Evolutionary conservation across 1,140 invertebrate genomes (phyloP).

Genomic region (Coelopa frigida): DNA sequence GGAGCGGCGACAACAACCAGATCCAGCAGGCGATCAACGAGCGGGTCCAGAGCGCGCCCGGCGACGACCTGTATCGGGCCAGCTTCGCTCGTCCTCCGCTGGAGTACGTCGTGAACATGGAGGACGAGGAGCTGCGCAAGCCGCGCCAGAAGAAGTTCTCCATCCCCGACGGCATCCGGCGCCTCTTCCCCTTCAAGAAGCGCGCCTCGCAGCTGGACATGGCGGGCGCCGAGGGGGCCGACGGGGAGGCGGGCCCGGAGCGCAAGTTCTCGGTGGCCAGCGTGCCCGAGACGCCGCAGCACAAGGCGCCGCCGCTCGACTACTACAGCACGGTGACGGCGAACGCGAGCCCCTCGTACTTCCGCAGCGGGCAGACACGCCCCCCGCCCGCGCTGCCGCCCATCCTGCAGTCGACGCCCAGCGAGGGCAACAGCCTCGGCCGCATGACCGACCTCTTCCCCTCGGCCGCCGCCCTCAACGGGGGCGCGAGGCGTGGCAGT

Average conservation of each 20-base stretch:
- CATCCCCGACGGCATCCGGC: slow-evolving; percentile 37
- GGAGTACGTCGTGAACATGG: slow-evolving; percentile 24
- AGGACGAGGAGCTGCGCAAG: slow-evolving; percentile 19
- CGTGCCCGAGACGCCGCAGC: slow-evolving; percentile 24
- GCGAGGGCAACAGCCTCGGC: not conserved
- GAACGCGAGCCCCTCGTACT: slow-evolving; percentile 36
- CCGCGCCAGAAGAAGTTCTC: slow-evolving; percentile 38
- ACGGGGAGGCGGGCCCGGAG: slow-evolving; percentile 5
- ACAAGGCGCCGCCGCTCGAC: slow-evolving; percentile 23
- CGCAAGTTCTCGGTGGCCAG: slow-evolving; percentile 37
- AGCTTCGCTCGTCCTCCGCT: slow-evolving; percentile 9
- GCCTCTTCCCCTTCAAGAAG: slow-evolving; percentile 33
- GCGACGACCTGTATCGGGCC: slow-evolving; percentile 11
- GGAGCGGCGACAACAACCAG: slow-evolving; percentile 42
- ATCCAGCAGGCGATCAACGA: slow-evolving; percentile 41
- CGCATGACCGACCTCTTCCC: not conserved
- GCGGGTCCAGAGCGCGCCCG: slow-evolving; percentile 22
- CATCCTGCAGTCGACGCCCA: not conserved
- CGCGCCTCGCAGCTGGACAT: slow-evolving; percentile 28
- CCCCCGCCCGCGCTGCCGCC: not conserved
- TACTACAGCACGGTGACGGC: slow-evolving; percentile 45
- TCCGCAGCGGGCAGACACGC: slow-evolving; percentile 24
- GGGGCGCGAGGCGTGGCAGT: not conserved
- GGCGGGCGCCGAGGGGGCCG: slow-evolving; percentile 10
- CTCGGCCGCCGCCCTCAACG: not conserved